phyloP scores from a whole-genome alignment of 2,797 vertebrate genomes.

The Micromesistius poutassou region DNA sequence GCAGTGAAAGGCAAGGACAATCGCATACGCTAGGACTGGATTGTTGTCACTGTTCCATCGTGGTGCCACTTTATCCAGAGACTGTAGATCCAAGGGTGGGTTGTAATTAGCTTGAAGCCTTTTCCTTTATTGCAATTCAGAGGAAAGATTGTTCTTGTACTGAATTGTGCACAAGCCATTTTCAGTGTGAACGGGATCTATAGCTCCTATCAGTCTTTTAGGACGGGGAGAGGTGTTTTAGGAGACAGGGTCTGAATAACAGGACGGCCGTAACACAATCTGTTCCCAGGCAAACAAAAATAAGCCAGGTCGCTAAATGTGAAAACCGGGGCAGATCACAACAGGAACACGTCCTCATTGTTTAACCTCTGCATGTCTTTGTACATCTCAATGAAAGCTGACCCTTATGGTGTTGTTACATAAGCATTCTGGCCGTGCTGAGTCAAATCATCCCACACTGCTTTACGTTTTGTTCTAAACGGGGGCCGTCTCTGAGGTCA shows the following conservation, averaged over 20 bases:
- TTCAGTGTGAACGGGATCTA: neutral
- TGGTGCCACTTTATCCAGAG: neutral
- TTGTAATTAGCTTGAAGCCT: neutral
- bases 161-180: neutral
- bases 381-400: neutral
- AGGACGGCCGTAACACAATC: conserved; percentile 18
- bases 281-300: conserved; percentile 46
- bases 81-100: neutral
- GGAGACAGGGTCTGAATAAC: neutral
- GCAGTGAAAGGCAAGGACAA: conserved; percentile 55
- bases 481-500: too few relatives aligned
- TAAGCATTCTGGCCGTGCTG: too few relatives aligned
- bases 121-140: too few relatives aligned
- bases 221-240: neutral
- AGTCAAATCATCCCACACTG: too few relatives aligned
- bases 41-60: neutral
- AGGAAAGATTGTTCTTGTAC: neutral
- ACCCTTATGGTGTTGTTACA: neutral
- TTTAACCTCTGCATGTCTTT: conserved; percentile 25
- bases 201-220: neutral
- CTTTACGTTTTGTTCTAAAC: too few relatives aligned
- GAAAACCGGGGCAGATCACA: conserved; percentile 50
- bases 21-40: neutral
- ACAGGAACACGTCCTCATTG: conserved; percentile 41
- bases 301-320: conserved; percentile 41